Evolutionary conservation across 2,113 vertebrate genomes (phyloP).

Genomic region (Cygnus atratus): DNA sequence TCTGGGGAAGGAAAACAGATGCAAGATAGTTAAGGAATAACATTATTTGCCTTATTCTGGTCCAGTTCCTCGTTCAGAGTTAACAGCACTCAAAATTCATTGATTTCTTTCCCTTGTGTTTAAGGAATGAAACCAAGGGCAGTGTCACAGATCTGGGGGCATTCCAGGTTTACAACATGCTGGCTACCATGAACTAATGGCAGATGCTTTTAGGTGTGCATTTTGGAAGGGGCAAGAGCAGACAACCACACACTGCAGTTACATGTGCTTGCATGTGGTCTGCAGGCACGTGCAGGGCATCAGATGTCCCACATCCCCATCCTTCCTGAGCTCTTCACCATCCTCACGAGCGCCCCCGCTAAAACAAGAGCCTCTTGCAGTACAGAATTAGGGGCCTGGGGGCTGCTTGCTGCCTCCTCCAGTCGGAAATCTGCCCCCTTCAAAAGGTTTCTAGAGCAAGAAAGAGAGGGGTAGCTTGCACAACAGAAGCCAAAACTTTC

Average conservation of each 20-base stretch:
- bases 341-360: background rate
- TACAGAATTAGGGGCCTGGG: background rate
- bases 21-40: background rate
- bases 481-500: conserved; percentile 41
- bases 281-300: background rate
- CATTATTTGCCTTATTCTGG: background rate
- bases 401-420: background rate
- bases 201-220: background rate
- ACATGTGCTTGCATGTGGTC: background rate
- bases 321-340: background rate
- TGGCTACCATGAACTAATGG: background rate
- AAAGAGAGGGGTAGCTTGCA: background rate
- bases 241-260: background rate
- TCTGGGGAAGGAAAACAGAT: background rate
- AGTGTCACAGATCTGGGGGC: background rate
- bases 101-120: background rate
- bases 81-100: background rate
- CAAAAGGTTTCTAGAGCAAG: background rate
- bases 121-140: background rate
- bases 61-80: background rate
- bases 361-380: background rate
- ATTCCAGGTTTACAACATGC: background rate
- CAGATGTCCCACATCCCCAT: background rate
- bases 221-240: background rate
- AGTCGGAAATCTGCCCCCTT: background rate